Evolutionary conservation across 1,140 invertebrate genomes (phyloP), one percentile per base, ranked within the genome.

Genomic region (Hylaeus anthracinus): DNA sequence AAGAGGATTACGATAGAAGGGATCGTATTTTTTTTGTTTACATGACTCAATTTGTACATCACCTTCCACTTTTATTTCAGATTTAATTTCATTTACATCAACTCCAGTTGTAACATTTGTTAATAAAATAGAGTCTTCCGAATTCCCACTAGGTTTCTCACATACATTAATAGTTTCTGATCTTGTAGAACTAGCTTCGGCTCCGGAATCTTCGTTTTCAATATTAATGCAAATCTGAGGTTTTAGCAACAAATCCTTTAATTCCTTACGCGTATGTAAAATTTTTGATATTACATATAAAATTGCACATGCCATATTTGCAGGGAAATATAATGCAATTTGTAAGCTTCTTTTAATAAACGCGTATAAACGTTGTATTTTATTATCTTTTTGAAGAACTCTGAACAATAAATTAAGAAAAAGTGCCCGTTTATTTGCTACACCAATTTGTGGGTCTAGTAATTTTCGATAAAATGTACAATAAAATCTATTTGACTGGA

Each of bases 331-430:
- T 39, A 90, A 86, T 66, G 93, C 94, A 83, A 98, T 93, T 94
- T 99, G 98, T 56, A 99, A 93, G 56, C 99, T 92, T 76, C 99
- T 93, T 94, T 99, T 99, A 2, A 98, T 93, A 92, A 99, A 99
- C 9, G 98, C 96, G 90, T 96, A 95, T 0, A 97, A 94, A 75
- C 99, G 92, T 15, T 94, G 91, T 2, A 95, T 90, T 81, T 96
- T 95, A 26, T 91, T 92, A 94, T 99, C 99, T 74, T 95, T 95
- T 84, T 96, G 96, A 77, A 99, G 93, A 15, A 98, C 96, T 89
- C 97, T 96, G 91, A 96, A 98, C 3, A 99, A 92, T 43, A 99
- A 94, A 91, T 98, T 98, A 48, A 99, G 94, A 83, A 99, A 95
- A 60, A 98, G 94, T 3, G 97, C 96, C 41, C 97, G 96, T 85